Base-by-base conservation (phyloP, 2,888 invertebrate genomes). In the Agrotis puta region DNA sequence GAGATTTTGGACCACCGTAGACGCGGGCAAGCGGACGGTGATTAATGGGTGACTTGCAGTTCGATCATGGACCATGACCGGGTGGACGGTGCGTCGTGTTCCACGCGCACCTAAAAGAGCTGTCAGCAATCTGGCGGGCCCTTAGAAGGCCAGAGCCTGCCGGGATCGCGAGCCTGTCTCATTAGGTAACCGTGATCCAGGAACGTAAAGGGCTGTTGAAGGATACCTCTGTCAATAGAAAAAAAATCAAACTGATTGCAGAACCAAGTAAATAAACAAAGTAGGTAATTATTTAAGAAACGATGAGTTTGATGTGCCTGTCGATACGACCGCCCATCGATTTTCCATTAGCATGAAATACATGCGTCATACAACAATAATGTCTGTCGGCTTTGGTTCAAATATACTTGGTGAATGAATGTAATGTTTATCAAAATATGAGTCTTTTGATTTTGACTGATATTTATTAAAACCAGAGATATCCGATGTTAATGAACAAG, bases 271-370 rank as follows among this genome's bases (percentile, higher is more conserved):
- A 74, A n/a, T 63, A 50, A 27, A 22, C 61, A 57, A 63, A 6
- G 47, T 64, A 63, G 7, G 43, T 67, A 64, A 68, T 74, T 48
- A 43, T 48, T 27, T 18, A 51, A n/a, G 33, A 68, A 56, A 50
- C 20, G 43, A 61, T 24, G 57, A 69, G 66, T 64, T 77, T 58
- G 59, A 48, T 11, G 18, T 64, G 20, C 18, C 43, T 63, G 77
- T 65, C 79, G 67, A 68, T 81, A 64, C 47, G 5, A 47, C n/a
- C 13, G n/a, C 27, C 48, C 80, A 85, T 85, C 78, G 84, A 85
- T 85, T 85, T 85, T 63, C 74, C 82, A 85, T 85, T 79, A 84
- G 48, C 43, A 24, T 33, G 45, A 68, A 47, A 56, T 47, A 48
- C 27, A 68, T 74, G 79, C 75, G 84, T 78, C 74, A 80, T 33